Base-by-base conservation (phyloP, 2,797 vertebrate genomes). In the Micromesistius poutassou region DNA sequence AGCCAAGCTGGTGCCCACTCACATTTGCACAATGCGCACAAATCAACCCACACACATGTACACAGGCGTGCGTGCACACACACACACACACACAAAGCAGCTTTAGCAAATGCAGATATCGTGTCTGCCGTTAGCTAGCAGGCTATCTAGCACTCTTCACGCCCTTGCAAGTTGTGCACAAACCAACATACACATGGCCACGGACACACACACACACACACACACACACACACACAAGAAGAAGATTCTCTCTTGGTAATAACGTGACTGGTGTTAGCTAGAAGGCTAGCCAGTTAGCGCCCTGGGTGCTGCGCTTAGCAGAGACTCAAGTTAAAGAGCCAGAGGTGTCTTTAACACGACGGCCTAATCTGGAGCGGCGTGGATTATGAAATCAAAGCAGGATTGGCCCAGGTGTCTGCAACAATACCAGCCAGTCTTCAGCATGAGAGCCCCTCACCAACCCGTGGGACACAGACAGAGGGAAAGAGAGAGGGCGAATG, bases 351-450 rank as follows among this genome's bases (percentile, higher is more conserved):
- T 92, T 93, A 88, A 91, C 92, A 94, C 81, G 80, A 78, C 72
- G 83, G 81, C 83, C 81, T 94, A 93, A 94, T 93, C 92, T 92
- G 87, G 87, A 89, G 88, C 46, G 5, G 46, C 87, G 85, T 82
- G 90, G 93, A 94, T 94, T 94, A 93, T 85, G 90, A 91, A 93
- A 94, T 91, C 91, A 93, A 93, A 94, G 91, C 87, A 87, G 91
- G 89, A 90, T 90, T 88, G 90, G 82, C 82, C 87, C 90, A 93
- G 91, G 93, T 93, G 91, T 87, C 84, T 91, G 86, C 79, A 75
- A 90, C 88, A 92, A 93, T 86, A 80, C 79, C 87, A 86, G 80
- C 73, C 74, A 83, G 80, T 86, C 88, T 86, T 89, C 79, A 55
- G 46, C 46, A 1, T 5, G 46, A 55, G 87, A 89, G 87, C 83